These are phyloP conservation scores for Cariama cristata DNA, from an alignment of 2,113 vertebrate species.

Conservation along the genomic window DNA sequence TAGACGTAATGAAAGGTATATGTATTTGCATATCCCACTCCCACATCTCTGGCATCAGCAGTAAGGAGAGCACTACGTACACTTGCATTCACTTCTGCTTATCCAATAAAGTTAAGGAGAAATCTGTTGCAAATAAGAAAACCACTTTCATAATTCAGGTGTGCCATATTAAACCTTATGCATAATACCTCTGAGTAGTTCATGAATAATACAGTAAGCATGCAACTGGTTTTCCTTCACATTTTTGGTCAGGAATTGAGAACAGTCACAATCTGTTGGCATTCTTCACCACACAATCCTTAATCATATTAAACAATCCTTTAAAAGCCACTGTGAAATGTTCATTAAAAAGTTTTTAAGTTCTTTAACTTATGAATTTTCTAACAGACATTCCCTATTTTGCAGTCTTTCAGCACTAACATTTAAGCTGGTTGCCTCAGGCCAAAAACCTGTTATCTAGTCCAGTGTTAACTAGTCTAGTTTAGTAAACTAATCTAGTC, in stretches of 20 bases:
- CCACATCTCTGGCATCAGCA: neutral
- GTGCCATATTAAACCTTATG: neutral
- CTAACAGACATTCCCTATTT: neutral
- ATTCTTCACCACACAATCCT: neutral
- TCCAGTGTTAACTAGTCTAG: neutral
- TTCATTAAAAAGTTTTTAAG: constrained; percentile 33
- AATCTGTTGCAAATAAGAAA: neutral
- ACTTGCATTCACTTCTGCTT: neutral
- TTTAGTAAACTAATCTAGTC: neutral
- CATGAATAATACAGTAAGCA: constrained; percentile 29
- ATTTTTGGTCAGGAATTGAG: neutral
- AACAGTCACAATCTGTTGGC: neutral
- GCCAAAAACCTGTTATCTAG: neutral
- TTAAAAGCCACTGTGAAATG: constrained; percentile 23
- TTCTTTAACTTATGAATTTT: constrained; percentile 15
- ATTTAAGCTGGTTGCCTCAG: neutral
- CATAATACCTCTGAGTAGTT: neutral
- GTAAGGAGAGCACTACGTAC: neutral
- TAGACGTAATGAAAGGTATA: neutral
- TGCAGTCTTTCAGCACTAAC: neutral
- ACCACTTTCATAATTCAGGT: neutral
- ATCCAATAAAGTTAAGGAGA: neutral
- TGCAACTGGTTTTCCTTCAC: neutral
- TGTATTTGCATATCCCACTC: neutral
- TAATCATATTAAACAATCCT: constrained; percentile 37